These are phyloP conservation scores for Halesus radiatus DNA, from an alignment of 1,140 invertebrate genomes.

Conservation along the genomic window DNA sequence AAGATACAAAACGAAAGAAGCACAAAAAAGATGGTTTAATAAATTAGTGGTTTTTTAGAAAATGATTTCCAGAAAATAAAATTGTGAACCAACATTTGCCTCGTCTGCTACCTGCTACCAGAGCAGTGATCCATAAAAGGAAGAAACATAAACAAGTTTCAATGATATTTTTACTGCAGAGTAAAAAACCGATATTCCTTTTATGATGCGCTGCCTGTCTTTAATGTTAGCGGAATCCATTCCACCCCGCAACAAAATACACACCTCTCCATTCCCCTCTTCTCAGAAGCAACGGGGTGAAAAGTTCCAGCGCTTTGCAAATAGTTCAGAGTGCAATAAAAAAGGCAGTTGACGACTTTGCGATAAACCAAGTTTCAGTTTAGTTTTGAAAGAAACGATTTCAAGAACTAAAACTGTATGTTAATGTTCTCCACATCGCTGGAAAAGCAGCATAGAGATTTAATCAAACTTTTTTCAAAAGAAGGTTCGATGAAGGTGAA, in stretches of 20 bases:
- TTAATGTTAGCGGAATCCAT: background rate
- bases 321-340: constrained; percentile 36
- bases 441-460: background rate
- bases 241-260: background rate
- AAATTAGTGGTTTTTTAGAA: no score
- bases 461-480: no score
- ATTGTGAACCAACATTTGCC: background rate
- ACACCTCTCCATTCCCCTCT: background rate
- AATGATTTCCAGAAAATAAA: background rate
- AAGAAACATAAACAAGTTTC: background rate
- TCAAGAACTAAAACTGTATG: background rate
- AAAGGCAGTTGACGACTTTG: background rate
- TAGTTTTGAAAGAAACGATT: background rate
- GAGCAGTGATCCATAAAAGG: background rate
- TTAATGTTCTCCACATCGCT: background rate
- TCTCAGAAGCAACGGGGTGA: background rate
- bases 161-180: constrained; percentile 16
- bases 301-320: constrained; percentile 27
- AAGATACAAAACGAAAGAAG: no score
- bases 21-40: no score
- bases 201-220: constrained; percentile 15
- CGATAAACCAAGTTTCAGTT: constrained; percentile 8
- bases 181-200: constrained; percentile 16
- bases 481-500: background rate
- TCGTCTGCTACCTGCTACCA: background rate